Evolutionary conservation across 2,888 invertebrate species (phyloP).

Genomic region (Parthenolecanium corni): DNA sequence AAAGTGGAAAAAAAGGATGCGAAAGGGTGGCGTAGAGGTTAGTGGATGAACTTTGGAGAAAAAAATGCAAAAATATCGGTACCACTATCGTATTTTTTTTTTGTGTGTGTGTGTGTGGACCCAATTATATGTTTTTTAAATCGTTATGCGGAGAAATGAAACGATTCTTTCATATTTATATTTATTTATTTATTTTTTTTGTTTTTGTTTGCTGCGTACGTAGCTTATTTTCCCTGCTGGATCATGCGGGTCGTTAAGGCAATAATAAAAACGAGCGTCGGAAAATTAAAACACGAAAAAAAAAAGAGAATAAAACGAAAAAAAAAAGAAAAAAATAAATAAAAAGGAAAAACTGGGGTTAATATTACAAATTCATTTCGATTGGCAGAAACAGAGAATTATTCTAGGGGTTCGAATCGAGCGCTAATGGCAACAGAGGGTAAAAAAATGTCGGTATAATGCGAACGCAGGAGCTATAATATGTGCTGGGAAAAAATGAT

Average conservation of each 20-base stretch:
- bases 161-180: no score
- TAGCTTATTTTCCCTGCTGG: no score
- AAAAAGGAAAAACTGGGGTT: conserved; percentile 1
- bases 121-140: no score
- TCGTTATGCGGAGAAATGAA: no score
- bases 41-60: not conserved
- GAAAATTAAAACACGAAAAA: not conserved
- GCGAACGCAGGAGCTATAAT: no score
- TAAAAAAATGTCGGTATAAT: not conserved
- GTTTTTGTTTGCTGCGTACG: no score
- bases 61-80: conserved; percentile 1
- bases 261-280: no score
- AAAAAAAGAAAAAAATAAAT: not conserved
- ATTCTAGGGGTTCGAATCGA: not conserved
- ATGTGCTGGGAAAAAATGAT: no score
- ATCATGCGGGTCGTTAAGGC: no score
- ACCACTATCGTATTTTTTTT: no score
- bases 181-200: no score
- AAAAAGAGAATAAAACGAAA: not conserved
- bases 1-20: conserved; percentile 15
- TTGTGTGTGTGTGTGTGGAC: no score
- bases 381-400: conserved; percentile 6
- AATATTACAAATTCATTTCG: conserved; percentile 26
- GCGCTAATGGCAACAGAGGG: not conserved
- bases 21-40: not conserved